phyloP scores from a whole-genome alignment of 2,888 invertebrate species.

The Ariolimax columbianus region DNA sequence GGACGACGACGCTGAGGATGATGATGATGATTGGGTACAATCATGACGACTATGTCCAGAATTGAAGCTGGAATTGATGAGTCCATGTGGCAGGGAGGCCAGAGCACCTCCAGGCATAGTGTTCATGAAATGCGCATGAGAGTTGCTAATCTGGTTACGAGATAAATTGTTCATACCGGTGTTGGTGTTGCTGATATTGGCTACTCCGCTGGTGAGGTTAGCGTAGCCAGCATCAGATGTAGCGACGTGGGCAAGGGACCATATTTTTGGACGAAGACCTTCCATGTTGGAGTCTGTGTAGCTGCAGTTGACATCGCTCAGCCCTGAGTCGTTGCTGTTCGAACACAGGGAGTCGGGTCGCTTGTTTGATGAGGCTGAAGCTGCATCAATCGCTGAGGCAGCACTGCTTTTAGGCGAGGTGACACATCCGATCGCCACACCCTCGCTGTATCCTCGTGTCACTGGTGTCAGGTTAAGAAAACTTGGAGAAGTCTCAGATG shows the following conservation, averaged over 20 bases:
- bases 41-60: slow-evolving; percentile 21
- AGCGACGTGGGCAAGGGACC: slow-evolving; percentile 76
- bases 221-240: slow-evolving; percentile 66
- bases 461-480: slow-evolving; percentile 43
- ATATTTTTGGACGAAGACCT: slow-evolving; percentile 72
- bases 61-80: background rate
- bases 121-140: background rate
- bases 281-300: slow-evolving; percentile 59
- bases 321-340: slow-evolving; percentile 73
- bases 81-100: background rate
- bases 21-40: background rate
- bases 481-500: slow-evolving; percentile 31
- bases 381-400: slow-evolving; percentile 1
- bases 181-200: background rate
- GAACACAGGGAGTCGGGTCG: slow-evolving; percentile 71
- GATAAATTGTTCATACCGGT: slow-evolving; percentile 8
- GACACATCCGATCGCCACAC: slow-evolving; percentile 18
- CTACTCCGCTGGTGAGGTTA: slow-evolving; percentile 22
- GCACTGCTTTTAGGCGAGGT: slow-evolving; percentile 31
- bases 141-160: background rate
- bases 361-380: slow-evolving; percentile 53
- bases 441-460: slow-evolving; percentile 31
- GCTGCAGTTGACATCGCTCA: slow-evolving; percentile 70
- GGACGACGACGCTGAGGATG: slow-evolving; percentile 44
- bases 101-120: background rate